Evolutionary conservation across 2,888 invertebrate genomes (phyloP).

Genomic region (Aleiodes testaceus): DNA sequence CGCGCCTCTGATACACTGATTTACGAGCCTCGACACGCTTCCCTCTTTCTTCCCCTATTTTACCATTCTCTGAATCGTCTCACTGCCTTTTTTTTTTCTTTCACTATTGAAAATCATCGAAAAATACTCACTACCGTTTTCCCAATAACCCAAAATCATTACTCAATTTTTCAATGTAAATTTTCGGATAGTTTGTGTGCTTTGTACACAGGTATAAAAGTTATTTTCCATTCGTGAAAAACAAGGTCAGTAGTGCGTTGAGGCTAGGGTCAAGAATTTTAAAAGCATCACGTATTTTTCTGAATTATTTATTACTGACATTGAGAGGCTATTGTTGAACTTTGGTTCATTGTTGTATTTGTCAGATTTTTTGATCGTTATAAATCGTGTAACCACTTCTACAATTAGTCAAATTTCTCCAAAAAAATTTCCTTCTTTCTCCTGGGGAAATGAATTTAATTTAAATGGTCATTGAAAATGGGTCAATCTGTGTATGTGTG

Average conservation of each 20-base stretch:
- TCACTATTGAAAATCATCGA: background rate
- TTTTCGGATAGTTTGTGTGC: no score
- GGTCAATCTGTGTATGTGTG: background rate
- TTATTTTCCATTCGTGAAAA: constrained; percentile 40
- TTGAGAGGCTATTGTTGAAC: background rate
- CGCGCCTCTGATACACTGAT: constrained; percentile 57
- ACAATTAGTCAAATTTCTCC: background rate
- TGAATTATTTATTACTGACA: constrained; percentile 25
- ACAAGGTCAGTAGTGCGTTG: constrained; percentile 59
- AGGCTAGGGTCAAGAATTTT: background rate
- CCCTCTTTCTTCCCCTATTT: constrained; percentile 1
- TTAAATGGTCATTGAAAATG: constrained; percentile 5
- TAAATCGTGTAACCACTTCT: background rate
- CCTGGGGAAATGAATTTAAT: no score
- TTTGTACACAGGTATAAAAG: no score
- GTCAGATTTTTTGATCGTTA: constrained; percentile 1
- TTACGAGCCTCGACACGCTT: constrained; percentile 51
- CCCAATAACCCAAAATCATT: background rate
- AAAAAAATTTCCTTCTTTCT: background rate
- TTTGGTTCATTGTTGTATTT: constrained; percentile 3
- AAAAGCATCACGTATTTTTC: background rate
- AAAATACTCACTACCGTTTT: background rate
- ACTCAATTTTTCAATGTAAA: no score
- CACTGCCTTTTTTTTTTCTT: background rate
- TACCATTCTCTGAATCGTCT: no score